A percentile compares a stretch with the other conserved stretches of the same genome.
phyloP scores from a whole-genome alignment of 2,113 vertebrate species.

The Tylochromis polylepis region DNA sequence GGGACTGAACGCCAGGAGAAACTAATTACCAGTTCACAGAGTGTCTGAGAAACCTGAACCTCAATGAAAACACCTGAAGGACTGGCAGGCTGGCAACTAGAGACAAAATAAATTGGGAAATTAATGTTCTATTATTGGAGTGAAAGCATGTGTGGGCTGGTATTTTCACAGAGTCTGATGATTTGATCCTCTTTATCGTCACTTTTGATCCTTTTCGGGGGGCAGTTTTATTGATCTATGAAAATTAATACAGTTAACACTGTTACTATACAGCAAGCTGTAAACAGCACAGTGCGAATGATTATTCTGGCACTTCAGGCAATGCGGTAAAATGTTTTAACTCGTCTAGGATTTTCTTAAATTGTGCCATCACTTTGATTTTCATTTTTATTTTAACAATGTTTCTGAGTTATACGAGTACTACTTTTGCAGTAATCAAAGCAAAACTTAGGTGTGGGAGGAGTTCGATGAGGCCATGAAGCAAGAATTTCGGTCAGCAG shows the following conservation, averaged over 20 bases:
- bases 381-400: background rate
- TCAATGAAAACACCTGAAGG: slow-evolving; percentile 67
- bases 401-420: background rate
- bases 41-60: slow-evolving; percentile 60
- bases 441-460: background rate
- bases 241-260: background rate
- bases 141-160: slow-evolving; percentile 7
- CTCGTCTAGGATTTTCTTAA: background rate
- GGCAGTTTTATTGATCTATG: slow-evolving; percentile 6
- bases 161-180: slow-evolving; percentile 19
- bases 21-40: slow-evolving; percentile 68
- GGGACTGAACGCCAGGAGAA: slow-evolving; percentile 60
- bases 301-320: background rate
- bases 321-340: background rate
- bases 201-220: slow-evolving; percentile 12
- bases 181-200: slow-evolving; percentile 38
- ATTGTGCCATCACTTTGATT: background rate
- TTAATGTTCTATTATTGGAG: slow-evolving; percentile 65
- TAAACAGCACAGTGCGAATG: background rate
- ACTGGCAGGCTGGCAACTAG: slow-evolving; percentile 47
- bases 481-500: background rate
- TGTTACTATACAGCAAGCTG: background rate
- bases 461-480: background rate
- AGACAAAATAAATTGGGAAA: slow-evolving; percentile 66
- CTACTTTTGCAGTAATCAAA: background rate